Percentiles rank a stretch among this genome's conserved stretches.
These are phyloP conservation scores for Rattus rattus DNA, from an alignment of 2,113 vertebrate species.

Conservation along the genomic window DNA sequence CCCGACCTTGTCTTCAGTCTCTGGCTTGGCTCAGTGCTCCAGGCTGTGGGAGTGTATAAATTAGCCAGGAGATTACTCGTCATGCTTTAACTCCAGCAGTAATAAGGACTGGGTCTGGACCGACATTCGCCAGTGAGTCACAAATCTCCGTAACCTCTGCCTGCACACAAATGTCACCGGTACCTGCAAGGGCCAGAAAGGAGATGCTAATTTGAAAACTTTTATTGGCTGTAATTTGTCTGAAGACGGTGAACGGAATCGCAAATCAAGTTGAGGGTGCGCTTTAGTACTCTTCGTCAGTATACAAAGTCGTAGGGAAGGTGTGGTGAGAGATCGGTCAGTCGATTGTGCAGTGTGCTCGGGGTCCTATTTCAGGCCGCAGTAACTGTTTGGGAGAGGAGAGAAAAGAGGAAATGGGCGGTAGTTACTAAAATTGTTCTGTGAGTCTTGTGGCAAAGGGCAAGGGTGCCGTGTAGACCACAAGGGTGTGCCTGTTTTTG, in stretches of 20 bases:
- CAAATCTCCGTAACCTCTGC: conserved; percentile 76
- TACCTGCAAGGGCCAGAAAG: conserved; percentile 61
- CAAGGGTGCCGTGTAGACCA: not conserved
- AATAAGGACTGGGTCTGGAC: conserved; percentile 68
- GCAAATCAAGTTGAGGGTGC: conserved; percentile 49
- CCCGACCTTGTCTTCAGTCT: conserved; percentile 71
- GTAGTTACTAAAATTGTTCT: conserved; percentile 41
- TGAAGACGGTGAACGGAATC: conserved; percentile 63
- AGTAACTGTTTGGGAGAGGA: not conserved
- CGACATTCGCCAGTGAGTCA: conserved; percentile 23
- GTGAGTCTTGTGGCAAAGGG: not conserved
- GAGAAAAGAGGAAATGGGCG: not conserved
- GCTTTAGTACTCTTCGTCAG: not conserved
- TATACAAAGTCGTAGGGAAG: conserved; percentile 34
- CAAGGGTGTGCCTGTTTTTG: conserved; percentile 21
- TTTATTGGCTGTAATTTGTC: conserved; percentile 68
- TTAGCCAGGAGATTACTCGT: conserved; percentile 66
- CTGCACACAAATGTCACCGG: conserved; percentile 65
- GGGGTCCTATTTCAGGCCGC: conserved; percentile 14
- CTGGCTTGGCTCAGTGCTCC: conserved; percentile 61
- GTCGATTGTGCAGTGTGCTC: not conserved
- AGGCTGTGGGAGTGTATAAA: conserved; percentile 70
- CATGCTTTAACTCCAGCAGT: conserved; percentile 65
- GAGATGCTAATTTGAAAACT: conserved; percentile 69
- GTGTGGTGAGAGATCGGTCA: not conserved